Evolutionary conservation across 2,113 vertebrate genomes (phyloP), one percentile per base, ranked within the genome.

Genomic region (Chaetorhynchus papuensis): DNA sequence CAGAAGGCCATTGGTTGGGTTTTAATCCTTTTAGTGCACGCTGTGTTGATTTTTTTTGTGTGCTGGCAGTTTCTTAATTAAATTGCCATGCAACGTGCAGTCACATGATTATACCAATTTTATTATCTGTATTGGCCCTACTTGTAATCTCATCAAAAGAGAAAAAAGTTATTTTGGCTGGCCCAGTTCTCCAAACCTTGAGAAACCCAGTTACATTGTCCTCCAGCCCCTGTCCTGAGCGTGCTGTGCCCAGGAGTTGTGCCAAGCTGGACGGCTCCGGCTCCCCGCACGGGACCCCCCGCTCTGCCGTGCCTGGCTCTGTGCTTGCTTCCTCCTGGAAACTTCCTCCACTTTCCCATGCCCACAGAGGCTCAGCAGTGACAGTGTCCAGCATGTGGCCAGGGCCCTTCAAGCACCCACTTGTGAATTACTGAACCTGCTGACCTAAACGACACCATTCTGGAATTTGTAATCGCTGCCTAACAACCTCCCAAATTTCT

Each of bases 241-340:
- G 13, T 0, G 14, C 15, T 19, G 12, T 72, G 41, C 74, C 27
- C 54, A 14, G 47, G 15, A 31, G 64, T 57, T 10, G 6, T 13
- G 57, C 71, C 61, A 28, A 18, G 59, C 56, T 4, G 17, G 74
- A 21, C 3, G 15, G 50, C 54, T 57, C 57, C 1, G 0, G 12
- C 26, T 41, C 47, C 49, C 71, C 1, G 0, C 6, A 2, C 2
- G 0, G 23, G 10, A 30, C 49, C 28, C 61, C 68, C 2, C 0
- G 81, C 5, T 4, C 47, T 18, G 37, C 89, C 2, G 0, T 17
- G 53, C 44, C 75, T 11, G 33, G 50, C 61, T 47, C 74, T 4
- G 3, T 1, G 3, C 53, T 53, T 12, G 10, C 10, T 8, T 22
- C 71, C 80, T 80, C 63, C 61, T 45, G 10, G 70, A 71, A 60